Evolutionary conservation across 2,113 vertebrate species (phyloP).

Genomic region (Sminthopsis crassicaudata): DNA sequence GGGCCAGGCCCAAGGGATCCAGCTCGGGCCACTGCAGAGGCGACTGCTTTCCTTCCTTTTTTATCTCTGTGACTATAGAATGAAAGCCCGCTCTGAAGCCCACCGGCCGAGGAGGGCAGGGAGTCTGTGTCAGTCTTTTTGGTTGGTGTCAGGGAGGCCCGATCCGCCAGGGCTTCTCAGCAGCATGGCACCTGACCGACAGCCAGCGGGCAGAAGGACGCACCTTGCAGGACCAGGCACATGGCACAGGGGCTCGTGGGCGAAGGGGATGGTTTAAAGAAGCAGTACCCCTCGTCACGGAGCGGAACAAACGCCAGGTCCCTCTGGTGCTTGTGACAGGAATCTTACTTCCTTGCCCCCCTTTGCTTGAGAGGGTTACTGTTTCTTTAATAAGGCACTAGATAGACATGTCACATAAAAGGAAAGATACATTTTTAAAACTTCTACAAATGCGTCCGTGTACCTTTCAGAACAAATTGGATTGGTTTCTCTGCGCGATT

Average conservation of each 20-base stretch:
- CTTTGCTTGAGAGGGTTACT: slow-evolving; percentile 57
- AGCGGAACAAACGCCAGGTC: slow-evolving; percentile 68
- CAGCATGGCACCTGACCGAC: slow-evolving; percentile 38
- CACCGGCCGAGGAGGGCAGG: slow-evolving; percentile 78
- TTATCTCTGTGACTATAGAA: slow-evolving; percentile 28
- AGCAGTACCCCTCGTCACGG: slow-evolving; percentile 36
- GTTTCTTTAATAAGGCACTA: slow-evolving; percentile 85
- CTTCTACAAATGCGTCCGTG: slow-evolving; percentile 62
- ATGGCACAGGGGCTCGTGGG: not conserved
- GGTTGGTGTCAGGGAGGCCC: slow-evolving; percentile 61
- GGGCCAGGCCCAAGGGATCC: not conserved
- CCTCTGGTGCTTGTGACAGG: slow-evolving; percentile 23
- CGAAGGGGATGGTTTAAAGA: not conserved
- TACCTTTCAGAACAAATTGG: slow-evolving; percentile 70
- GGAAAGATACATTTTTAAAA: slow-evolving; percentile 76
- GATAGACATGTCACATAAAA: slow-evolving; percentile 80
- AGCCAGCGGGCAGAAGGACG: slow-evolving; percentile 48
- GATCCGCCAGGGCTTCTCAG: slow-evolving; percentile 62
- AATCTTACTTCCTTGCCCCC: slow-evolving; percentile 34
- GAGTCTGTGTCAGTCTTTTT: slow-evolving; percentile 68
- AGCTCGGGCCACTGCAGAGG: slow-evolving; percentile 46
- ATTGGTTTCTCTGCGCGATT: slow-evolving; percentile 15
- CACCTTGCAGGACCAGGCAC: slow-evolving; percentile 59
- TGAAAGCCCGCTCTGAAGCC: slow-evolving; percentile 11
- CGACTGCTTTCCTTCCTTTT: not conserved